Percentiles rank a stretch among this genome's conserved stretches.
phyloP scores from a whole-genome alignment of 2,113 vertebrate species.

The Periophthalmus modestus region DNA sequence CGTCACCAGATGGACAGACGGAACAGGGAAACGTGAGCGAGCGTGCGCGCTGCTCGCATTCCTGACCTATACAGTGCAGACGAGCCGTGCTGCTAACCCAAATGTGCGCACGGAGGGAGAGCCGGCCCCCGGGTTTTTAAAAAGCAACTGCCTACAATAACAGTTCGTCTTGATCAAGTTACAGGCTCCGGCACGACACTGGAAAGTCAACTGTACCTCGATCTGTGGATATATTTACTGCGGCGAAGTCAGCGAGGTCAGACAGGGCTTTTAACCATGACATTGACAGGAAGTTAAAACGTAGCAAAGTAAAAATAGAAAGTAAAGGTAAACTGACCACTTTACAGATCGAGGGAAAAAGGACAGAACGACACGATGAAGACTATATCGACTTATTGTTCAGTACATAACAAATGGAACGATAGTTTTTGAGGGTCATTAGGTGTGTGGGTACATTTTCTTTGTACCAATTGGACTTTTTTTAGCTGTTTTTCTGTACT shows the following conservation, averaged over 20 bases:
- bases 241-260: conserved; percentile 26
- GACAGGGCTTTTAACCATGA: conserved; percentile 2
- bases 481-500: too few species aligned
- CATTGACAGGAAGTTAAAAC: background rate
- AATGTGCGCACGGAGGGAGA: conserved; percentile 21
- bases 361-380: too few species aligned
- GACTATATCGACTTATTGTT: too few species aligned
- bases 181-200: conserved; percentile 50
- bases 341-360: too few species aligned
- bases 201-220: conserved; percentile 45
- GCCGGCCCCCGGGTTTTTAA: conserved; percentile 2
- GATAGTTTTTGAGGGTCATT: too few species aligned
- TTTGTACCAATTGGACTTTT: too few species aligned
- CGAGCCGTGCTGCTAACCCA: conserved; percentile 44
- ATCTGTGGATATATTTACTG: conserved; percentile 26
- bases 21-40: conserved; percentile 30
- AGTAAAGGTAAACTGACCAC: too few species aligned
- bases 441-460: too few species aligned
- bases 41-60: conserved; percentile 52
- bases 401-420: too few species aligned
- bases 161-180: conserved; percentile 49
- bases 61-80: conserved; percentile 62
- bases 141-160: conserved; percentile 49
- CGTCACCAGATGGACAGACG: conserved; percentile 74
- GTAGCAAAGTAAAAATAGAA: background rate